phyloP scores from a whole-genome alignment of 2,797 vertebrate genomes.

The Sebastes hubbsi region DNA sequence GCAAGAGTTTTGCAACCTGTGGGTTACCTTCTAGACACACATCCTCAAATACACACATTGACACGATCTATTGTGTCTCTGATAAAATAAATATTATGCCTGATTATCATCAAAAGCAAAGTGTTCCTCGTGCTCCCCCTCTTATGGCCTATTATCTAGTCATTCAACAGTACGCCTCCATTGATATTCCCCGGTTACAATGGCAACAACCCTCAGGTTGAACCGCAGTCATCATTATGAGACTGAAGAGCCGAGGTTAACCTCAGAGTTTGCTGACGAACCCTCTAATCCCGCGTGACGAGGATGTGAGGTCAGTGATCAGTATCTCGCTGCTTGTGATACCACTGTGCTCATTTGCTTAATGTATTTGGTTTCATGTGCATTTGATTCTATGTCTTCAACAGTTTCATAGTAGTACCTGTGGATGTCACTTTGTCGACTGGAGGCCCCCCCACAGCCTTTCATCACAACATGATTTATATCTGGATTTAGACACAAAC shows the following conservation, averaged over 20 bases:
- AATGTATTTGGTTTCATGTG: not conserved
- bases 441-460: not conserved
- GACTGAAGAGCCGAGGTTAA: not conserved
- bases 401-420: not conserved
- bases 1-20: too few relatives aligned
- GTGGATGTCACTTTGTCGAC: not conserved
- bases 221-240: not conserved
- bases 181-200: not conserved
- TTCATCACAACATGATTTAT: constrained; percentile 36
- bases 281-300: not conserved
- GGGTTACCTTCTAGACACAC: too few relatives aligned
- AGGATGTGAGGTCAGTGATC: not conserved
- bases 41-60: too few relatives aligned
- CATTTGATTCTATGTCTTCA: not conserved
- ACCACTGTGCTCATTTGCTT: not conserved
- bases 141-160: not conserved
- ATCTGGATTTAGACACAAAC: constrained; percentile 30
- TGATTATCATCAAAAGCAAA: not conserved
- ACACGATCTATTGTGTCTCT: not conserved
- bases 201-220: not conserved
- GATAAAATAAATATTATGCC: not conserved
- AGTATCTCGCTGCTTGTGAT: not conserved
- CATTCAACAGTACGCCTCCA: not conserved
- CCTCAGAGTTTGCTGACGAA: not conserved
- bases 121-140: not conserved